Conservation (phyloP, 2,797 vertebrate genomes). For the Sorex maritimensis region DNA sequence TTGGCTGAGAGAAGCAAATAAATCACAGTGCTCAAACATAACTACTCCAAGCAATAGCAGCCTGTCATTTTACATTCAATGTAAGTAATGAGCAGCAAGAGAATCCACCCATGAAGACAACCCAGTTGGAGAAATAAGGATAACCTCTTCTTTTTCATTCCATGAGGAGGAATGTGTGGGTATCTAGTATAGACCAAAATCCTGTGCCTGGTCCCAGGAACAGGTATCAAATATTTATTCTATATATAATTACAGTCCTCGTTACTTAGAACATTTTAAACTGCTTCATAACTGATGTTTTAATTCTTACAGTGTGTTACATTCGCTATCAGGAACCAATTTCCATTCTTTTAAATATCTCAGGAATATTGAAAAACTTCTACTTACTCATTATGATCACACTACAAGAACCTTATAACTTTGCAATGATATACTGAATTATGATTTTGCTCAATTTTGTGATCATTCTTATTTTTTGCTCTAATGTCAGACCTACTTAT, state of each 20-base stretch:
- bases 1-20: background rate
- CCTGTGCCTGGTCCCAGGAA: background rate
- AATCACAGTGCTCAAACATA: background rate
- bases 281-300: background rate
- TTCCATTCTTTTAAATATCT: background rate
- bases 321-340: background rate
- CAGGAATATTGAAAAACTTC: background rate
- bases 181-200: background rate
- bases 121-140: background rate
- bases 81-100: background rate
- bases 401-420: background rate
- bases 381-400: background rate
- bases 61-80: background rate
- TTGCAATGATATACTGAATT: background rate
- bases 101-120: background rate
- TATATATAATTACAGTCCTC: background rate
- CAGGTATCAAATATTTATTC: background rate
- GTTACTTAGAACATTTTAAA: background rate
- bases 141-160: background rate
- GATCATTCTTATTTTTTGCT: background rate
- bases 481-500: background rate
- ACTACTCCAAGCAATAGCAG: background rate
- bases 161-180: background rate
- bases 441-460: background rate
- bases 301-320: background rate